Evolutionary conservation across 1,140 invertebrate species (phyloP).

Genomic region (Eupristina koningsbergeri): DNA sequence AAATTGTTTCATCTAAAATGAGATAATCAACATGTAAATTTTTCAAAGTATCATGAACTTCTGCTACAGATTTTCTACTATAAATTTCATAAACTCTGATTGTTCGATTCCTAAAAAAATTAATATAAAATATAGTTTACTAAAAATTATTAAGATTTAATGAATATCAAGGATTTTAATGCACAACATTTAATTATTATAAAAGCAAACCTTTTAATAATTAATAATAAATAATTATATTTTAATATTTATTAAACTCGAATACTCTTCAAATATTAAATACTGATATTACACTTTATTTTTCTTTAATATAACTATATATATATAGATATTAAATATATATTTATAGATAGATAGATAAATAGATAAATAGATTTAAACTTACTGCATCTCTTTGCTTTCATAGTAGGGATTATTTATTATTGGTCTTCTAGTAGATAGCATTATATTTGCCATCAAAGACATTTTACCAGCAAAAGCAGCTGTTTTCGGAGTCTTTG

Average conservation of each 20-base stretch:
- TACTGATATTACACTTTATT: background rate
- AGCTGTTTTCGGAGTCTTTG: constrained; percentile 75
- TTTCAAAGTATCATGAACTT: constrained; percentile 76
- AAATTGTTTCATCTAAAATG: constrained; percentile 76
- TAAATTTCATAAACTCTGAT: constrained; percentile 80
- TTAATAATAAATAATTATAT: too few relatives aligned
- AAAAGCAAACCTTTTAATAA: too few relatives aligned
- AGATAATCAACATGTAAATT: constrained; percentile 77
- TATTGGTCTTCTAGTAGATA: constrained; percentile 83
- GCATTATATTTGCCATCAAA: constrained; percentile 84
- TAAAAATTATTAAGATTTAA: constrained; percentile 5
- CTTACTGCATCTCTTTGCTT: constrained; percentile 78
- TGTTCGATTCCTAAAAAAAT: constrained; percentile 78
- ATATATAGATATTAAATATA: constrained; percentile 32
- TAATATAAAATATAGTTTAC: constrained; percentile 3
- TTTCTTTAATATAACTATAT: background rate
- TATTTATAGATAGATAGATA: too few relatives aligned
- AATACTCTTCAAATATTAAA: background rate
- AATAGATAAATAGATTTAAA: too few relatives aligned
- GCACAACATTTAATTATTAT: too few relatives aligned
- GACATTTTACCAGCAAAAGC: constrained; percentile 91
- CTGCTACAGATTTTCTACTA: constrained; percentile 75
- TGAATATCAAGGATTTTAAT: too few relatives aligned
- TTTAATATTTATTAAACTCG: too few relatives aligned
- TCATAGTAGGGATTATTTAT: constrained; percentile 92